These are phyloP conservation scores for Malurus leucopterus DNA, from an alignment of 2,797 vertebrate species.

Conservation along the genomic window DNA sequence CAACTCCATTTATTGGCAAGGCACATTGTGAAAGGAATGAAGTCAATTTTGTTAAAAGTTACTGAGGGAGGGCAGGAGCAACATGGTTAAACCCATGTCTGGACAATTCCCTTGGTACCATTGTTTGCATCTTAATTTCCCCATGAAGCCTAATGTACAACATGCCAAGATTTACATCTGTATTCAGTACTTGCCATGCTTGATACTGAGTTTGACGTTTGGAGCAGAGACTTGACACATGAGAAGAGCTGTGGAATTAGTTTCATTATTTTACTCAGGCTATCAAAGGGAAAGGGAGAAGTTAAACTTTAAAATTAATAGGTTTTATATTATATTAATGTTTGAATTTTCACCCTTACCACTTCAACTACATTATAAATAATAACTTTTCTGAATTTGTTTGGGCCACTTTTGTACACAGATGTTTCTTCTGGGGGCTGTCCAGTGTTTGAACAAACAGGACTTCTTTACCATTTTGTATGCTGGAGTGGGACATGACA, in stretches of 20 bases:
- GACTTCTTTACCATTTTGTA: background rate
- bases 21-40: background rate
- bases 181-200: background rate
- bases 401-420: background rate
- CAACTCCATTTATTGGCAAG: conserved; percentile 15
- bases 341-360: background rate
- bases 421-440: background rate
- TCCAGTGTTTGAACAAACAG: background rate
- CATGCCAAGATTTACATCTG: background rate
- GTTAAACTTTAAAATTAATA: background rate
- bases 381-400: background rate
- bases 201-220: background rate
- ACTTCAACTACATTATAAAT: background rate
- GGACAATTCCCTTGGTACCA: background rate
- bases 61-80: background rate
- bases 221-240: background rate
- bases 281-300: background rate
- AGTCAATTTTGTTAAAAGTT: conserved; percentile 28
- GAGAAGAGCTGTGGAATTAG: background rate
- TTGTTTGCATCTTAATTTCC: conserved; percentile 32
- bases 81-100: conserved; percentile 16
- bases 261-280: background rate
- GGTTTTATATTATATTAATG: background rate
- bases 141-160: conserved; percentile 14
- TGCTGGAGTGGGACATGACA: background rate